These are phyloP conservation scores for Oceanodroma leucorhoa DNA, from an alignment of 2,797 vertebrate species.

Conservation along the genomic window DNA sequence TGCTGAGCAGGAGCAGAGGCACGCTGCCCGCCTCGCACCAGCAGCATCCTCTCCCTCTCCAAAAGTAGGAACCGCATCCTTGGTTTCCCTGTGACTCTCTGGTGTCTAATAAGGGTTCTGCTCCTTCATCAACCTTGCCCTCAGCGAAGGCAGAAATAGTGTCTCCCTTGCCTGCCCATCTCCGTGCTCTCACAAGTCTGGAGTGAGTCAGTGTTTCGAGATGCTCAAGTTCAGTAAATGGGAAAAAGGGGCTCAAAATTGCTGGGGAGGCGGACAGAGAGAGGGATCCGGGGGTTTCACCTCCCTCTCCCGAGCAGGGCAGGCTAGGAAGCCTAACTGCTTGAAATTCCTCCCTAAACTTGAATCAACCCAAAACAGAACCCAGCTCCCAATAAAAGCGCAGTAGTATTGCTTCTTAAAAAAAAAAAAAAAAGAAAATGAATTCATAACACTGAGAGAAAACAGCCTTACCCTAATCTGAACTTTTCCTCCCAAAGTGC, in stretches of 20 bases:
- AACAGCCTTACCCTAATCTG: background rate
- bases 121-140: background rate
- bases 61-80: background rate
- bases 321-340: background rate
- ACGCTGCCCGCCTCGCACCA: fast-evolving
- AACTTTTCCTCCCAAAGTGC: background rate
- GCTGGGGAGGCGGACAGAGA: background rate
- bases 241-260: background rate
- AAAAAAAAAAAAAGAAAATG: background rate
- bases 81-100: fast-evolving
- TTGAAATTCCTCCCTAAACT: background rate
- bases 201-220: background rate
- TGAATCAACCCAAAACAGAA: background rate
- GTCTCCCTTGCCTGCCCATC: background rate
- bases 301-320: background rate
- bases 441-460: background rate
- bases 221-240: background rate
- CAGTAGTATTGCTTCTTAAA: background rate
- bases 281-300: fast-evolving
- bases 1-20: background rate
- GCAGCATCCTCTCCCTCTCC: background rate
- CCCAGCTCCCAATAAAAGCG: background rate
- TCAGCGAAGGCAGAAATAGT: background rate
- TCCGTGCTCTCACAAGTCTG: too few relatives aligned
- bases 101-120: fast-evolving